Evolutionary conservation across 2,113 vertebrate species (phyloP).

Genomic region (Donacobius atricapilla): DNA sequence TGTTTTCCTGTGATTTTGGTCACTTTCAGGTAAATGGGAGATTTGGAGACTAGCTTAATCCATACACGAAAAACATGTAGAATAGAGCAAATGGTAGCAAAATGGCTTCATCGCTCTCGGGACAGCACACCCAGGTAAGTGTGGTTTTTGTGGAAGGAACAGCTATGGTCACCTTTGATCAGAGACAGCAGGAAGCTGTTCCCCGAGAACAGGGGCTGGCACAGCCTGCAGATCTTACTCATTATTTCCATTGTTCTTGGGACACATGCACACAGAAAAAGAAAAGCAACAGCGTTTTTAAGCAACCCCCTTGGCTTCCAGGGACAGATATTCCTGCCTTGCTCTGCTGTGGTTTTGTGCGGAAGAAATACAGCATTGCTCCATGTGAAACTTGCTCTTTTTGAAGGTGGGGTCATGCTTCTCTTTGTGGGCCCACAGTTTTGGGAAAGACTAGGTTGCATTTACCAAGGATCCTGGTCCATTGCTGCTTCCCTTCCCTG

Average conservation of each 20-base stretch:
- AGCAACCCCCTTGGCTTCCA: not conserved
- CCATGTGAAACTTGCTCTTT: not conserved
- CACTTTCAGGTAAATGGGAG: slow-evolving; percentile 92
- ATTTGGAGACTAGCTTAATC: slow-evolving; percentile 87
- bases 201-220: not conserved
- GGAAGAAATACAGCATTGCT: not conserved
- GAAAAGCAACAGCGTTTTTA: not conserved
- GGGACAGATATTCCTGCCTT: not conserved
- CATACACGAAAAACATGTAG: slow-evolving; percentile 84
- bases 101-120: slow-evolving; percentile 90
- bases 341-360: not conserved
- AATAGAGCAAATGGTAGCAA: slow-evolving; percentile 95
- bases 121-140: slow-evolving; percentile 85
- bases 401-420: not conserved
- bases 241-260: not conserved
- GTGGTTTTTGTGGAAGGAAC: not conserved
- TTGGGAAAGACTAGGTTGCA: not conserved
- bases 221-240: not conserved
- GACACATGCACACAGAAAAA: not conserved
- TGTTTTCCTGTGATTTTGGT: not conserved
- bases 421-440: not conserved
- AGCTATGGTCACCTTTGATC: not conserved
- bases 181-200: not conserved
- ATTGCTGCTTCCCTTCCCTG: not conserved
- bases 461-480: not conserved